Conservation (phyloP, 2,113 vertebrate species). For the Eolophus roseicapilla region DNA sequence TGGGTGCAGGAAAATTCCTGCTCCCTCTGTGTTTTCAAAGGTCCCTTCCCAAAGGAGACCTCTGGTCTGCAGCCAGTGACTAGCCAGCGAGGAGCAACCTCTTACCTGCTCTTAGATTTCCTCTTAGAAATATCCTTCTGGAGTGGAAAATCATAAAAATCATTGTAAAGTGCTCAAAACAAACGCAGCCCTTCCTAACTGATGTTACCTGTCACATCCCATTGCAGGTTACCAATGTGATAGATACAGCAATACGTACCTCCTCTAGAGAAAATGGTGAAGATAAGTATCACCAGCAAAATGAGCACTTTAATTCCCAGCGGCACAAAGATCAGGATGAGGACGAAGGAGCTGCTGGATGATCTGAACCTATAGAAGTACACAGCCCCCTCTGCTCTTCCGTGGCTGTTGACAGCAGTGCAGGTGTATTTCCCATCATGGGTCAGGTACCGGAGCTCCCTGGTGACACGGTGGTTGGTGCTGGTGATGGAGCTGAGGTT, state of each 20-base stretch:
- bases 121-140: neutral
- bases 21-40: neutral
- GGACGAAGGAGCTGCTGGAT: neutral
- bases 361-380: conserved; percentile 75
- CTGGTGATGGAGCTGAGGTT: conserved; percentile 2
- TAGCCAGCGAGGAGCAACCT: neutral
- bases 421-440: conserved; percentile 88
- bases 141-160: neutral
- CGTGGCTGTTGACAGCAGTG: conserved; percentile 74
- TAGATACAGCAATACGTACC: neutral
- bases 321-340: conserved; percentile 16
- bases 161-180: rapidly evolving
- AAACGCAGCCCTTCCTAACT: neutral
- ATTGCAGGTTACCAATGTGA: rapidly evolving
- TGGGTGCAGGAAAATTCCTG: neutral
- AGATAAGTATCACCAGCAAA: conserved; percentile 56
- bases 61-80: neutral
- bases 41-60: neutral
- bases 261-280: neutral
- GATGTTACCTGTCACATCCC: rapidly evolving
- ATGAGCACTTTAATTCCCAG: conserved; percentile 70
- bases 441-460: conserved; percentile 77
- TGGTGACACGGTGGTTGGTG: conserved; percentile 72
- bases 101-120: neutral
- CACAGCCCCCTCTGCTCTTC: conserved; percentile 70